These are phyloP conservation scores for Amphipoea lucens DNA, from an alignment of 2,888 invertebrate species.

Conservation along the genomic window DNA sequence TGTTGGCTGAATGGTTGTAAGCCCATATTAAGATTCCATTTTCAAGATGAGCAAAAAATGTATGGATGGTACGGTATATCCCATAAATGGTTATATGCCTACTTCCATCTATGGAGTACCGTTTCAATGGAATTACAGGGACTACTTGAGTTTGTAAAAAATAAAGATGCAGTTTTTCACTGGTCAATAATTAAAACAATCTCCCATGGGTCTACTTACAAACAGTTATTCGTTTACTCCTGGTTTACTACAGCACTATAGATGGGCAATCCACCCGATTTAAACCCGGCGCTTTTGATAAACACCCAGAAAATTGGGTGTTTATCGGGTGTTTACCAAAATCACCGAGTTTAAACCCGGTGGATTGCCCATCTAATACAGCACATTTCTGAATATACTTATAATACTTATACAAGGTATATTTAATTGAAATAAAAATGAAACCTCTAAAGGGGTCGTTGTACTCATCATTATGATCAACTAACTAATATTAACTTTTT, in stretches of 20 bases:
- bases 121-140: neutral
- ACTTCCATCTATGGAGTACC: slow-evolving; percentile 2
- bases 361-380: neutral
- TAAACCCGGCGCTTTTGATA: no score
- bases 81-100: neutral
- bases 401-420: no score
- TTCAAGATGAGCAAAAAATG: neutral
- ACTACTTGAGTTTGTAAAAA: neutral
- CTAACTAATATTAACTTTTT: neutral
- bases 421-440: neutral
- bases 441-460: neutral
- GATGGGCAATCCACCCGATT: no score
- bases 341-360: no score
- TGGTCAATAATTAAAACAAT: neutral
- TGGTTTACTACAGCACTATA: no score
- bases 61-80: neutral
- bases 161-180: neutral
- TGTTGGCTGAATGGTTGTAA: neutral
- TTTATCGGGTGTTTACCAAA: no score
- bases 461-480: neutral
- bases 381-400: neutral
- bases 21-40: neutral
- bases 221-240: neutral
- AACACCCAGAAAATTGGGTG: no score
- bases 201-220: neutral